Conservation (phyloP, 1,140 invertebrate species). For the Littorina saxatilis region DNA sequence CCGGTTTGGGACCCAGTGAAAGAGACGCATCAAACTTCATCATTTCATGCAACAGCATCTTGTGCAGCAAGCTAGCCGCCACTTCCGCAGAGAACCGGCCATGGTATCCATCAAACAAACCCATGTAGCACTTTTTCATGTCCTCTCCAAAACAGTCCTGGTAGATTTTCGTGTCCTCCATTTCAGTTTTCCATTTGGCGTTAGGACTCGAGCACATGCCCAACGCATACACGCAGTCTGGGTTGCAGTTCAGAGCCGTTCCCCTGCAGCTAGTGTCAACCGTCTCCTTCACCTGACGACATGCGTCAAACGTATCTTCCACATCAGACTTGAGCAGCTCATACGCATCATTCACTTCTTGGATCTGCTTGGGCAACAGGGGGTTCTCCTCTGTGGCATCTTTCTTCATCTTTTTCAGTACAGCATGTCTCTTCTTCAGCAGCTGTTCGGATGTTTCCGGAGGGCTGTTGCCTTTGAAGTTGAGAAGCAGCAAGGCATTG, state of each 20-base stretch:
- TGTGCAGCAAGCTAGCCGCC: slow-evolving; percentile 68
- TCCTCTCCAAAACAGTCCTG: slow-evolving; percentile 74
- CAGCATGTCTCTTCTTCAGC: slow-evolving; percentile 56
- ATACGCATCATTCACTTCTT: slow-evolving; percentile 70
- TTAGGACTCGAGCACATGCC: slow-evolving; percentile 69
- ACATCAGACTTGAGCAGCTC: slow-evolving; percentile 70
- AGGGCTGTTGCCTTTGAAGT: slow-evolving; percentile 49
- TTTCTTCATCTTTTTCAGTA: slow-evolving; percentile 59
- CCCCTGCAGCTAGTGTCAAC: slow-evolving; percentile 59
- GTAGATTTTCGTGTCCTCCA: slow-evolving; percentile 71
- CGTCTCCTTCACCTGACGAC: slow-evolving; percentile 52
- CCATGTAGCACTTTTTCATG: slow-evolving; percentile 70
- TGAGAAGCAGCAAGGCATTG: slow-evolving; percentile 57
- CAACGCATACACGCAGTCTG: slow-evolving; percentile 64
- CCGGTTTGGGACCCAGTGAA: slow-evolving; percentile 16
- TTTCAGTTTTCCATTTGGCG: slow-evolving; percentile 68
- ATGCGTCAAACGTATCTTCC: slow-evolving; percentile 56
- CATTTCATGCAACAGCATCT: slow-evolving; percentile 70
- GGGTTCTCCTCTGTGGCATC: slow-evolving; percentile 50
- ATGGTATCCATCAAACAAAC: slow-evolving; percentile 73
- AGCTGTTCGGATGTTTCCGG: slow-evolving; percentile 54
- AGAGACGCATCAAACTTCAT: slow-evolving; percentile 51
- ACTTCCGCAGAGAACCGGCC: slow-evolving; percentile 70
- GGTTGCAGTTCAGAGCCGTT: slow-evolving; percentile 64
- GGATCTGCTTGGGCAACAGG: slow-evolving; percentile 57